These are phyloP conservation scores for Melanerpes aurifrons DNA, from an alignment of 2,113 vertebrate genomes.

Conservation along the genomic window DNA sequence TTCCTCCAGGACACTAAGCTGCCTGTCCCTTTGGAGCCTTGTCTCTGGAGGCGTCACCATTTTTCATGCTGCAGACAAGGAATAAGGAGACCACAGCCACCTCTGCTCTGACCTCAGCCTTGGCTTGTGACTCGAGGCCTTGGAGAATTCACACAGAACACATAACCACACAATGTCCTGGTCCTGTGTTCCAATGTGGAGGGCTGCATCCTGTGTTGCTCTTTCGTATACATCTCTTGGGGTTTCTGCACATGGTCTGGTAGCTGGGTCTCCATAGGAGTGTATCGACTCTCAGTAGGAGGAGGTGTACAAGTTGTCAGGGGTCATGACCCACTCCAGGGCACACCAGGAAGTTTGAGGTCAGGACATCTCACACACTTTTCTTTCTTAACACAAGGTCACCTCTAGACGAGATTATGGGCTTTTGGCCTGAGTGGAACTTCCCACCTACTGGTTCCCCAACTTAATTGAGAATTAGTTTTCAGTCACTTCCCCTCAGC, in stretches of 20 bases:
- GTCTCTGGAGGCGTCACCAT: neutral
- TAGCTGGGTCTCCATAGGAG: neutral
- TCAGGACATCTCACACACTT: neutral
- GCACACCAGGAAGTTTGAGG: neutral
- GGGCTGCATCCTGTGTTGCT: neutral
- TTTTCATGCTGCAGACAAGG: neutral
- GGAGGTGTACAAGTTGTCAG: neutral
- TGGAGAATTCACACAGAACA: neutral
- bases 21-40: neutral
- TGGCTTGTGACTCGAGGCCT: neutral
- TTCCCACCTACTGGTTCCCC: slow-evolving; percentile 54
- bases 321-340: neutral
- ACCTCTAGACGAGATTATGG: neutral
- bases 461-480: slow-evolving; percentile 67
- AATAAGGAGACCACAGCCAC: accelerated
- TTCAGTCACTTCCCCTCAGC: slow-evolving; percentile 55
- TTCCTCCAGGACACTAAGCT: neutral
- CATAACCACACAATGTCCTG: neutral
- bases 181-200: neutral
- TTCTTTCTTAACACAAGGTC: slow-evolving; percentile 27
- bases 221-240: neutral
- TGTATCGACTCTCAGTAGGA: neutral
- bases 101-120: neutral
- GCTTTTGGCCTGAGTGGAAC: neutral
- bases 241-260: neutral